Evolutionary conservation across 2,797 vertebrate species (phyloP), one percentile per base, ranked within the genome.

Genomic region (Antrozous pallidus): DNA sequence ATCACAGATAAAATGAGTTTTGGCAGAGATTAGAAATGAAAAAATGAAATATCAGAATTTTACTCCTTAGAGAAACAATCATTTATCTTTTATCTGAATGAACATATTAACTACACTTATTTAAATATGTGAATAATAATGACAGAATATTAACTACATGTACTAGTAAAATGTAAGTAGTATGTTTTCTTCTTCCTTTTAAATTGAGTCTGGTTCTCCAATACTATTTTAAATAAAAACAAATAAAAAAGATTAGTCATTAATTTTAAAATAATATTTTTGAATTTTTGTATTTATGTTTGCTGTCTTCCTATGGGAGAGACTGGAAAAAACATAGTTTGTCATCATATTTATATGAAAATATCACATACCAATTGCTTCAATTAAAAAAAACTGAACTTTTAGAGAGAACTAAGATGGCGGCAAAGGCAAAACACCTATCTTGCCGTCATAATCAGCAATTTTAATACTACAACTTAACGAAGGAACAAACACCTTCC

Each of bases 31-130:
- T 95, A 95, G 54, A 96, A 97, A 97, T 96, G 95, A 96, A 96
- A 95, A 95, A 97, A 95, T 91, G 88, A 97, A 97, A 96, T 94
- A 96, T 94, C 82, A 95, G 28, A 95, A 96, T 96, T 97, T 94
- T 85, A 96, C 78, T 97, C 96, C 94, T 97, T 96, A 97, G 95
- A 36, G 67, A 96, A 96, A 96, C 84, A 85, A 83, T 95, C 70
- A 26, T 74, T 36, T 95, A 96, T 94, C 81, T 94, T 92, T 95
- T 95, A 91, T 87, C 89, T 94, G 78, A 94, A 96, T 33, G 80
- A 81, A 94, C 96, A 93, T 97, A 96, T 93, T 95, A 96, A 94
- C 63, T 90, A 45, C 16, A 47, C 9, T 90, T 87, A 95, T 92
- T 93, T 94, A 96, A 88, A 94, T 10, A 51, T 36, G 1, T 31